Base-by-base conservation (phyloP, 2,888 invertebrate species). In the Agriopis marginaria region DNA sequence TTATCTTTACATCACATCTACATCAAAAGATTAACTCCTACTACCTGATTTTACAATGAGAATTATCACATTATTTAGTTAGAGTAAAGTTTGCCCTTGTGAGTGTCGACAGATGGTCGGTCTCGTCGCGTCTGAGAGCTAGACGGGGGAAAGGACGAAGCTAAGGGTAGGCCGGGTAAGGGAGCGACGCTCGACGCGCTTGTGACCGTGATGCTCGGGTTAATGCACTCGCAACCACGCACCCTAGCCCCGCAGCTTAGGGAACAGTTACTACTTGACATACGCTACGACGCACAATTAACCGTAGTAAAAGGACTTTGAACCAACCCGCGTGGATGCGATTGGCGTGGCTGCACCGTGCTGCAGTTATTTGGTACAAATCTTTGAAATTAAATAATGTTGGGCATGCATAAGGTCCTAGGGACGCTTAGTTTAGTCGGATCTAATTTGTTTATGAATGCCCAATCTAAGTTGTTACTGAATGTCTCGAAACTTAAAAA, bases 121-220 rank as follows among this genome's bases (percentile, higher is more conserved):
- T 53, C 77, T 78, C 76, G 81, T 79, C 77, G 55, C 40, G 84
- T 79, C 79, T 83, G 83, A 78, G 80, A 77, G 79, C 79, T 70
- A 70, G 75, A 75, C 71, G 78, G 82, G 84, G 86, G 82, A 82
- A 81, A 85, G 86, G 84, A 83, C 85, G 78, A 85, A 84, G 86
- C 85, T 79, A 78, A 82, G 84, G 84, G 84, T 82, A 82, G 79
- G 76, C 80, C 72, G 83, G 81, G 83, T 79, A 81, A 83, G 85
- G 84, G 83, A 77, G 69, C 76, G 68, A 68, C 69, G 70, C 72
- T 69, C 74, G 73, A 71, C 76, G 76, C 71, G 79, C 63, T 80
- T 77, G 65, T 76, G 82, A 77, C 79, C 79, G 77, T 79, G 79
- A 75, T 72, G 68, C 72, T 75, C 79, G 80, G 84, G 84, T 84